These are phyloP conservation scores for Machimus atricapillus DNA, from an alignment of 2,888 invertebrate genomes.

Conservation along the genomic window DNA sequence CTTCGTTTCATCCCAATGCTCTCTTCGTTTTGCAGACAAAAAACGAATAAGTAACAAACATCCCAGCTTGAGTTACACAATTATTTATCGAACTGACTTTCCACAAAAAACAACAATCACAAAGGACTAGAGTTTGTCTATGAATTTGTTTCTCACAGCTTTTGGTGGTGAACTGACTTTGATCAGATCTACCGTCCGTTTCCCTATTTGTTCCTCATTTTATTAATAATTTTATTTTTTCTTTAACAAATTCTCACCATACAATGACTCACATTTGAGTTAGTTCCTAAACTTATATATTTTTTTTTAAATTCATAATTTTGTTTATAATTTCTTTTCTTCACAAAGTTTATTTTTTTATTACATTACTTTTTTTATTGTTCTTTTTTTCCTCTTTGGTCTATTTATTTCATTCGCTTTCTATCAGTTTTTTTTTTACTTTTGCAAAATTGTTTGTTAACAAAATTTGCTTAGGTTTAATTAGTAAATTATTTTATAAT, in stretches of 20 bases:
- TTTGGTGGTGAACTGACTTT: background rate
- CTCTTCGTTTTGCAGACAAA: background rate
- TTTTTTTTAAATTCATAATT: background rate
- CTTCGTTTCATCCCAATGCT: background rate
- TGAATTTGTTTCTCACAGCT: background rate
- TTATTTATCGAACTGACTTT: background rate
- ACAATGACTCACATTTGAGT: background rate
- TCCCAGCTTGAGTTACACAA: background rate
- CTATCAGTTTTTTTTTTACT: background rate
- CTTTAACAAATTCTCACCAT: background rate
- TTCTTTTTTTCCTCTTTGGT: background rate
- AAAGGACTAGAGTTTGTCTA: conserved; percentile 1
- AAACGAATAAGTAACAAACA: background rate
- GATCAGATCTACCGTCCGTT: background rate
- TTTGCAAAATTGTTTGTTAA: background rate
- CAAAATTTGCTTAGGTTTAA: background rate
- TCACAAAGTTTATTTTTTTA: background rate
- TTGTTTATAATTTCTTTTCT: background rate
- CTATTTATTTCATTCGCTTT: background rate
- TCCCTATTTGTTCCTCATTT: background rate
- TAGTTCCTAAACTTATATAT: background rate
- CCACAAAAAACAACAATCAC: conserved; percentile 2
- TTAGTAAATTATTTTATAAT: background rate
- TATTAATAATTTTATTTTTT: background rate
- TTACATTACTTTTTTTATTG: background rate